Evolutionary conservation across 2,113 vertebrate genomes (phyloP).

Genomic region (Pachycephala philippinensis): DNA sequence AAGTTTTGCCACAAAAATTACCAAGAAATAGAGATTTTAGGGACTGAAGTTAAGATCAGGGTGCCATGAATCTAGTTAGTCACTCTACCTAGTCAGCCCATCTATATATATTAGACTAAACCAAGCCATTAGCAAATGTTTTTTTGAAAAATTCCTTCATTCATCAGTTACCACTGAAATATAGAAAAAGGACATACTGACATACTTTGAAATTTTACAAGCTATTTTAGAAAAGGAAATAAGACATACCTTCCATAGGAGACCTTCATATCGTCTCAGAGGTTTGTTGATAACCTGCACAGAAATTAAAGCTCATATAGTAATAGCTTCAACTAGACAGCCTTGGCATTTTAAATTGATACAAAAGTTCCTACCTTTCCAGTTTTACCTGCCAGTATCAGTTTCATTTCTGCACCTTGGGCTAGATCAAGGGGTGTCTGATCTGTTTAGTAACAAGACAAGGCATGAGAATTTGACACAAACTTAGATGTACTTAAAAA

Average conservation of each 20-base stretch:
- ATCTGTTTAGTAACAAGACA: slow-evolving; percentile 66
- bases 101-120: not conserved
- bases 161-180: not conserved
- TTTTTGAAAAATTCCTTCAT: not conserved
- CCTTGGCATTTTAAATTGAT: not conserved
- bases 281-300: slow-evolving; percentile 70
- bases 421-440: slow-evolving; percentile 85
- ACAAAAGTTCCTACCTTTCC: slow-evolving; percentile 73
- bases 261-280: slow-evolving; percentile 82
- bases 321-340: not conserved
- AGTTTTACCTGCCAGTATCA: slow-evolving; percentile 75
- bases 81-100: not conserved
- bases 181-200: not conserved
- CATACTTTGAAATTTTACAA: not conserved
- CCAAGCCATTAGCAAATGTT: not conserved
- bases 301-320: slow-evolving; percentile 12
- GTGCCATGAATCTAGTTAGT: not conserved
- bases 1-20: not conserved
- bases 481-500: not conserved
- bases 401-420: slow-evolving; percentile 81
- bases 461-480: not conserved
- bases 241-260: slow-evolving; percentile 85
- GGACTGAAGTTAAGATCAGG: not conserved
- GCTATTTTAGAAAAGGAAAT: not conserved
- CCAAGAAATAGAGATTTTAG: not conserved